phyloP scores from a whole-genome alignment of 2,888 invertebrate species.

The Heliconius charithonia region DNA sequence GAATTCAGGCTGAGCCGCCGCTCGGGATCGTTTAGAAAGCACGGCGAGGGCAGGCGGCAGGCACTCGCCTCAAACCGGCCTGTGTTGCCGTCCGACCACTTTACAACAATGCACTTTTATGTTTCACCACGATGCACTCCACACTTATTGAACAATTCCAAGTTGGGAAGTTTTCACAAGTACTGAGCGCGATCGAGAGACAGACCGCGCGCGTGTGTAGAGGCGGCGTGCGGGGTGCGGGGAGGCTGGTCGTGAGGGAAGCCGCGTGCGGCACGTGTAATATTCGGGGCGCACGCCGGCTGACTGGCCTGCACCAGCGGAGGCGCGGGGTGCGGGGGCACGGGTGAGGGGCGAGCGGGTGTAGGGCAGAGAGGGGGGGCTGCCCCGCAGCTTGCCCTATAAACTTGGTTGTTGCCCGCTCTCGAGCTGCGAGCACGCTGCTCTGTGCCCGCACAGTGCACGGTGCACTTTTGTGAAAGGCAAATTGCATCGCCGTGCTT shows the following conservation, averaged over 20 bases:
- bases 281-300: conserved; percentile 53
- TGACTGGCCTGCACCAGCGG: conserved; percentile 50
- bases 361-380: conserved; percentile 52
- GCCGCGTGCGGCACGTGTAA: conserved; percentile 18
- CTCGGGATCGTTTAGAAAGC: conserved; percentile 67
- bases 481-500: conserved; percentile 56
- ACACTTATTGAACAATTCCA: conserved; percentile 51
- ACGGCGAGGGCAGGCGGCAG: conserved; percentile 47
- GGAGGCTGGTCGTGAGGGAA: conserved; percentile 14
- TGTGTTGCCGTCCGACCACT: conserved; percentile 64
- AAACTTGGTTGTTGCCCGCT: conserved; percentile 72
- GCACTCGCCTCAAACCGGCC: conserved; percentile 61
- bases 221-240: conserved; percentile 58
- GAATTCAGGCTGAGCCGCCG: conserved; percentile 46
- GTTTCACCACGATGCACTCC: conserved; percentile 49
- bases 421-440: conserved; percentile 64
- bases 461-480: conserved; percentile 74
- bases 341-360: conserved; percentile 48
- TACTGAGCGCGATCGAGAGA: conserved; percentile 54
- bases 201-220: conserved; percentile 56
- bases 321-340: conserved; percentile 44
- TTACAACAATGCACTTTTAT: conserved; percentile 58
- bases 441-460: conserved; percentile 56
- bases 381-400: conserved; percentile 68
- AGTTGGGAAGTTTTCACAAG: conserved; percentile 52